phyloP scores from a whole-genome alignment of 37 sponge, comb jelly and placozoan genomes.

The Theonella swinhoei region DNA sequence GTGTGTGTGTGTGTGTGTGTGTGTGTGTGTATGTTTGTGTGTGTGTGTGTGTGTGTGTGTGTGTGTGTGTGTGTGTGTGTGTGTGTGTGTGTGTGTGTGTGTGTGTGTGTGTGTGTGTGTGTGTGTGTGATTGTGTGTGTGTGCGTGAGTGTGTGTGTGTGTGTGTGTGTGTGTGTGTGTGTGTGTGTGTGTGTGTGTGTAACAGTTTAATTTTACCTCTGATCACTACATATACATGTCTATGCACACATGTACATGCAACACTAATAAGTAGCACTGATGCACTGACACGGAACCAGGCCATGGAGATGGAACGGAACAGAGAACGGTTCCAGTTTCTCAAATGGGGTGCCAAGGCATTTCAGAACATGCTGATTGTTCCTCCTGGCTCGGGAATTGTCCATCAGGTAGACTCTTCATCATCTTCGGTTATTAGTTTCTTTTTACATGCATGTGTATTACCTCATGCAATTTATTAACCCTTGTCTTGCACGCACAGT shows the following conservation, averaged over 20 bases:
- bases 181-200: too few relatives aligned
- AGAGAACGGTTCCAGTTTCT: constrained; percentile 91
- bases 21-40: too few relatives aligned
- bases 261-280: constrained; percentile 73
- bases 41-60: too few relatives aligned
- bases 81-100: constrained; percentile 10
- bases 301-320: constrained; percentile 89
- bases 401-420: constrained; percentile 66
- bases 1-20: background rate
- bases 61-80: constrained; percentile 26
- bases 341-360: constrained; percentile 93
- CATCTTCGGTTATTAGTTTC: background rate
- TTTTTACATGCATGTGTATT: background rate
- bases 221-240: too few relatives aligned
- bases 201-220: too few relatives aligned
- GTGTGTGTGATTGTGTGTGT: too few relatives aligned
- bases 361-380: constrained; percentile 87
- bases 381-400: constrained; percentile 96
- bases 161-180: too few relatives aligned
- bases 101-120: background rate
- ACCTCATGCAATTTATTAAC: background rate
- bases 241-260: too few relatives aligned
- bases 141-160: too few relatives aligned
- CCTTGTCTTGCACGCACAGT: background rate
- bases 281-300: constrained; percentile 86